phyloP scores from a whole-genome alignment of 2,113 vertebrate genomes.

The Opisthocomus hoazin region DNA sequence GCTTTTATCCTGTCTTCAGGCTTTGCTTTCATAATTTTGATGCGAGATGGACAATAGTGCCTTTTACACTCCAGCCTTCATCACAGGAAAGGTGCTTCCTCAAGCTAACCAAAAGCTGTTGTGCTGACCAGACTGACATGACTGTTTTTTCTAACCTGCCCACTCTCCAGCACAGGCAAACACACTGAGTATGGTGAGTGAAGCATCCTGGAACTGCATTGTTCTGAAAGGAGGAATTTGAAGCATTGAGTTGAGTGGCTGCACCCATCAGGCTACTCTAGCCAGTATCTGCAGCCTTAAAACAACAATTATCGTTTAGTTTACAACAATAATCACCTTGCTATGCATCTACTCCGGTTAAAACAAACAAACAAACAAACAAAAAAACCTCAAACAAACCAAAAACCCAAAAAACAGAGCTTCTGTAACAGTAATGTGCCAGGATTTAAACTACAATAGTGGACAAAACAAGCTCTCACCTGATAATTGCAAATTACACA shows the following conservation, averaged over 20 bases:
- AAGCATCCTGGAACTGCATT: not conserved
- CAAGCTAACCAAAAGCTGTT: not conserved
- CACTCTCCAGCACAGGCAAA: not conserved
- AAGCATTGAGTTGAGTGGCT: not conserved
- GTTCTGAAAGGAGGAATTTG: rapidly evolving
- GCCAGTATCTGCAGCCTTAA: not conserved
- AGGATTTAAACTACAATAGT: not conserved
- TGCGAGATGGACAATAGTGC: not conserved
- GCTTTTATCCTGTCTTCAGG: not conserved
- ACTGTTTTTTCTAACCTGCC: not conserved
- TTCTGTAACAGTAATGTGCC: not conserved
- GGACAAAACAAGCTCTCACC: not conserved
- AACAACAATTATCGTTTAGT: not conserved
- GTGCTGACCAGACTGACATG: not conserved
- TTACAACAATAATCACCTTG: not conserved
- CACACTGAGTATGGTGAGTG: not conserved
- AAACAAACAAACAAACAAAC: no score
- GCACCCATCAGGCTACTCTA: not conserved
- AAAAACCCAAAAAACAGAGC: no score
- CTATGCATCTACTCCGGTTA: not conserved
- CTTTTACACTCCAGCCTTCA: not conserved
- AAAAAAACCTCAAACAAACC: no score
- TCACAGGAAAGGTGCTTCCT: not conserved
- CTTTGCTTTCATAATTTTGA: not conserved
- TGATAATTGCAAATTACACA: not conserved